Evolutionary conservation across 2,888 invertebrate genomes (phyloP), one percentile per base, ranked within the genome.

Genomic region (Galeruca laticollis): DNA sequence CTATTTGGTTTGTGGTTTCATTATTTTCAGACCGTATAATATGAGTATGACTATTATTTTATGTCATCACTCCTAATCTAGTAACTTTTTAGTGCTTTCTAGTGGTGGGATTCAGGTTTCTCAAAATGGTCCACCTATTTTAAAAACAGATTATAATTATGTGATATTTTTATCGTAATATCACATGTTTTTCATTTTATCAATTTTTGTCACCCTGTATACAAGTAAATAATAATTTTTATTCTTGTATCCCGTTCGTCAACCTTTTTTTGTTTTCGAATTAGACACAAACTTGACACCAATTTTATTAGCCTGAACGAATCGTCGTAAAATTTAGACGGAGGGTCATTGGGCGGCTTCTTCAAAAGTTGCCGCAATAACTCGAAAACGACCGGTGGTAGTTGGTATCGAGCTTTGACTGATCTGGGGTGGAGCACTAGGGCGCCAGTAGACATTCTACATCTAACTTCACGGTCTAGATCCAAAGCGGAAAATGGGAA

Each of bases 381-480:
- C 26, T 31, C 18, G n/a, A 20, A 54, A 54, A 54, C 31, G 18
- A 54, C 26, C 54, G 54, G 31, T 54, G 54, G 21, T 54, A 54
- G 52, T 56, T 56, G 33, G 26, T n/a, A 21, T 26, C 18, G 20
- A 56, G 35, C 15, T 33, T 18, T 18, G 52, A 35, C 15, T 15
- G 18, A 18, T 5, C 26, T 80, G 75, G 82, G 84, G 84, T 81
- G 84, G 84, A 82, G 84, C 83, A 84, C 80, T 70, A 59, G 81
- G 84, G 84, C 84, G 84, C 84, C 84, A 79, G 78, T 43, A 33
- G 26, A 35, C 76, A 75, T 75, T 74, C 49, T 64, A 73, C 62
- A 63, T 69, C 73, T 76, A 76, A 75, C 81, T 82, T 79, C 80
- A 83, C 82, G 83, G 83, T 84, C 84, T 83, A 78, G 74, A 75